These are phyloP conservation scores for Paguma larvata DNA, from an alignment of 2,797 vertebrate genomes.

Conservation along the genomic window DNA sequence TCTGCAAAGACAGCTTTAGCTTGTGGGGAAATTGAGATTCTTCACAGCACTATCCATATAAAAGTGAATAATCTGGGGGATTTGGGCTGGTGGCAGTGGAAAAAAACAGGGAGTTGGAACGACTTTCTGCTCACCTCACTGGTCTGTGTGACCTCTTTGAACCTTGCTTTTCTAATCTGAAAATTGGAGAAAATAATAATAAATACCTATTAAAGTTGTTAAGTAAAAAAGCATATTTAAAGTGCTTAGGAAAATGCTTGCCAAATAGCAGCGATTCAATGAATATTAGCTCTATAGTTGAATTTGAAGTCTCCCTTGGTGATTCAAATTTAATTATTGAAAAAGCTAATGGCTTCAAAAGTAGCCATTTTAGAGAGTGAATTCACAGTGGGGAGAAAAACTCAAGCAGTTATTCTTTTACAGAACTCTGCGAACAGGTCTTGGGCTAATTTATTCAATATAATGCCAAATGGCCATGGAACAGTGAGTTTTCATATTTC, in stretches of 20 bases:
- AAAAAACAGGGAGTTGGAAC: not conserved
- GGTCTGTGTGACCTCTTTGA: slow-evolving; percentile 20
- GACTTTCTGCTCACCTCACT: not conserved
- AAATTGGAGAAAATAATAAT: slow-evolving; percentile 67
- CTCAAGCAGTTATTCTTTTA: slow-evolving; percentile 54
- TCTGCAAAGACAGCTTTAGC: not conserved
- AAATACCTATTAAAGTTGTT: slow-evolving; percentile 64
- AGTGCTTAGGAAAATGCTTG: slow-evolving; percentile 52
- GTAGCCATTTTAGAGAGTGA: slow-evolving; percentile 71
- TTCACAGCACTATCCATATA: accelerated
- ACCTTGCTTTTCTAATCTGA: slow-evolving; percentile 53
- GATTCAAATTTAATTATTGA: slow-evolving; percentile 77
- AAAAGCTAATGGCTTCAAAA: slow-evolving; percentile 78
- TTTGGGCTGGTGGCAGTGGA: not conserved
- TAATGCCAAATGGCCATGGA: slow-evolving; percentile 1
- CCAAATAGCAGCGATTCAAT: slow-evolving; percentile 67
- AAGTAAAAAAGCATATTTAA: slow-evolving; percentile 75
- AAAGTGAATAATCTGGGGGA: not conserved
- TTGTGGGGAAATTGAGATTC: not conserved
- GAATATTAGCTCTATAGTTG: slow-evolving; percentile 73
- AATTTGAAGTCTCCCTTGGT: slow-evolving; percentile 65
- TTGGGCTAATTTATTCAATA: slow-evolving; percentile 64
- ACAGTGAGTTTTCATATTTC: slow-evolving; percentile 72
- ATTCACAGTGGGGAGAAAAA: slow-evolving; percentile 64
- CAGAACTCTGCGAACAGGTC: slow-evolving; percentile 7